Evolutionary conservation across 2,888 invertebrate genomes (phyloP), one percentile per base, ranked within the genome.

Genomic region (Netelia fuscicornis): DNA sequence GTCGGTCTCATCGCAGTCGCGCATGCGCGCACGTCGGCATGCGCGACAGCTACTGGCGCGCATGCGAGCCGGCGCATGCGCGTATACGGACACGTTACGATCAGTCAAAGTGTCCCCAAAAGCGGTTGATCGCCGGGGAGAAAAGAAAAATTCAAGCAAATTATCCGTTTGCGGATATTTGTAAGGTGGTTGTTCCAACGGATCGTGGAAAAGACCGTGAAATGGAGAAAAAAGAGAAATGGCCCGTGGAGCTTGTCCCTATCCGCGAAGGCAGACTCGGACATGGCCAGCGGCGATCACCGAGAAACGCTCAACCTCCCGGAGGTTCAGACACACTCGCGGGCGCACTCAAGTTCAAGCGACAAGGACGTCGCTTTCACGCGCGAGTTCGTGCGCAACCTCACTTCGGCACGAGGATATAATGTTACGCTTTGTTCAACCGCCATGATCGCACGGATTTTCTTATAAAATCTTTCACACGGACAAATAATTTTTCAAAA

Each of bases 341-440:
- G 79, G 3, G 58, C n/a, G 58, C 62, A 77, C 80, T 81, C 91
- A 93, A 92, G 93, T 92, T 93, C 92, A 93, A 91, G 89, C 88
- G 89, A 88, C 93, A 92, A 93, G 93, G 92, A 91, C 92, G 89
- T 91, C 91, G 89, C 92, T 92, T 92, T 92, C 92, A 90, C 91
- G 86, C 77, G 86, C 79, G 80, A 23, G 68, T 20, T 56, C 68
- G 37, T 13, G 64, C 13, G 60, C 20, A 58, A 48, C 48, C 13
- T 48, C 13, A 13, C 48, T 79, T 79, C 65, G 48, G 70, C 62
- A 71, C 52, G 42, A 58, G 71, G 9, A 58, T 65, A 65, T 65
- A 37, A 13, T 20, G 65, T 44, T 60, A 56, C 76, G 56, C 30
- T 17, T 42, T 42, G 60, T 30, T 20, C 42, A 30, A 74, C 20